Base-by-base conservation (phyloP, 1,140 invertebrate species). In the Colletes latitarsis region DNA sequence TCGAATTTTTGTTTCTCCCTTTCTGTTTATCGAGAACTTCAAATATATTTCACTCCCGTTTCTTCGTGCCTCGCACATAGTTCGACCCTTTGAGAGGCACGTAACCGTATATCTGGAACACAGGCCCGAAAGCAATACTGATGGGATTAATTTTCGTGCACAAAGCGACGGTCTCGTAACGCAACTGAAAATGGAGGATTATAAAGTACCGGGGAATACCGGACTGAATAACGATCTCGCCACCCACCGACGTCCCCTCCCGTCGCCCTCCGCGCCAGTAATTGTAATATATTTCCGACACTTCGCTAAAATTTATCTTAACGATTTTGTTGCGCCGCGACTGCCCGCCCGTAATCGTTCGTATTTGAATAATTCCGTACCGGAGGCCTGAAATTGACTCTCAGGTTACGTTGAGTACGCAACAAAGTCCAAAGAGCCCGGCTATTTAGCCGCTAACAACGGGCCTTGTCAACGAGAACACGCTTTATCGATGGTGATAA, bases 131-230 rank as follows among this genome's bases (percentile, higher is more conserved):
- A 58, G 70, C 70, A 72, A 46, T 58, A 60, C 55, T 19, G 70
- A 72, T 72, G 70, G 57, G 55, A 60, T 72, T 72, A 57, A 72
- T 72, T 72, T 72, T 72, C 70, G n/a, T 46, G 69, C 41, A 72
- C 70, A 72, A 72, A 72, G 57, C 70, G 21, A 21, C 53, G 41
- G 70, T 39, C 41, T 41, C n/a, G 41, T 60, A 60, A 60, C 41
- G 19, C 4, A 39, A 46, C 70, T 72, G 57, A 30, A 60, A 60
- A 72, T 30, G 39, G 55, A 72, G 55, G 41, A 72, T 72, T 72
- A 72, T 60, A 60, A 72, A 72, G 57, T 46, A 57, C 10, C 70
- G 39, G 15, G 30, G 70, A 43, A 46, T n/a, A 46, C 8, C 17
- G 39, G 14, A 3, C 17, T 5, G 17, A 57, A 6, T 41, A 19